Percentiles rank a stretch among this genome's conserved stretches.
phyloP scores from a whole-genome alignment of 2,797 vertebrate genomes.

The Pantherophis vulpinus region DNA sequence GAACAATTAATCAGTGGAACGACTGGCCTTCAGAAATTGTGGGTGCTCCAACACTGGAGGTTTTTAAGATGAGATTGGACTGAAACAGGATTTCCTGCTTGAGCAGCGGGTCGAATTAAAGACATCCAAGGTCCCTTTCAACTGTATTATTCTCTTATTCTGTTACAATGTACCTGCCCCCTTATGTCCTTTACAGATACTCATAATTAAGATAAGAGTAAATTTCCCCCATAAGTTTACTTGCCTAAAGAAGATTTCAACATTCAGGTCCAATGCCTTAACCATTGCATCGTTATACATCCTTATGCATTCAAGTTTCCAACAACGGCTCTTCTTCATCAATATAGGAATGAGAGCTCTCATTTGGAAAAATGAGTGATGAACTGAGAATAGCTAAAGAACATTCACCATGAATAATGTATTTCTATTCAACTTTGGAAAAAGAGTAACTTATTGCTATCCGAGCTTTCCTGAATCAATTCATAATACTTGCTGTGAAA shows the following conservation, averaged over 20 bases:
- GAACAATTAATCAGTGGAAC: neutral
- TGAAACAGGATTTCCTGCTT: neutral
- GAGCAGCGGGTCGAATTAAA: neutral
- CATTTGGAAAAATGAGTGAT: neutral
- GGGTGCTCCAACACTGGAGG: neutral
- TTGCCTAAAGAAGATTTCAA: neutral
- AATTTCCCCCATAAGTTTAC: neutral
- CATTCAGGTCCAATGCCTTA: neutral
- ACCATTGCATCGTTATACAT: neutral
- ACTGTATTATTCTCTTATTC: neutral
- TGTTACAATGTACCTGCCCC: neutral
- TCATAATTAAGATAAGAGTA: neutral
- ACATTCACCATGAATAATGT: neutral
- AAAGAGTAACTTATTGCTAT: neutral
- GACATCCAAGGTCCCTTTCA: neutral
- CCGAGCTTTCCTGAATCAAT: neutral
- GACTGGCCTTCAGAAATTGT: neutral
- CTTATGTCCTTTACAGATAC: neutral
- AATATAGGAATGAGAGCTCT: neutral
- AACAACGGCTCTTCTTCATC: neutral
- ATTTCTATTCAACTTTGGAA: neutral
- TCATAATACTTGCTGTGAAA: neutral
- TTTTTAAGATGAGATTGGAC: neutral
- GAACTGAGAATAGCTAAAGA: neutral
- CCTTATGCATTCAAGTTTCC: neutral